Base-by-base conservation (phyloP, 2,797 vertebrate genomes). In the Sternotherus odoratus region DNA sequence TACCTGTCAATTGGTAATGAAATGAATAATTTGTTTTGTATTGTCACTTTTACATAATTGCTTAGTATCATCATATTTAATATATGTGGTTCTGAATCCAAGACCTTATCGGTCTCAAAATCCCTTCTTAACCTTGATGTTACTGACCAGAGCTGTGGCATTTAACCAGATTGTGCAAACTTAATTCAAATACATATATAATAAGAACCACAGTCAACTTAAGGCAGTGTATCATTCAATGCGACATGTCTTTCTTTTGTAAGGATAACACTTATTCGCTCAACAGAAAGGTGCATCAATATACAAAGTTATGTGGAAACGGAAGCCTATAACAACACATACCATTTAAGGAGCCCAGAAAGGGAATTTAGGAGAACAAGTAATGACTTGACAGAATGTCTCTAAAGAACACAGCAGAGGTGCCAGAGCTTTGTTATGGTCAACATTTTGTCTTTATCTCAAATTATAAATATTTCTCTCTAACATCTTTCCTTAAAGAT, bases 131-230 rank as follows among this genome's bases (percentile, higher is more conserved):
- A 92, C 79, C 75, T 94, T 94, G 94, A 97, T 96, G 95, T 95
- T 93, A 95, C 88, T 95, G 94, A 95, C 92, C 89, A 93, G 91
- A 97, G 93, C 94, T 94, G 93, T 94, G 89, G 92, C 51, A 49
- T 93, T 95, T 96, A 96, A 94, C 92, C 93, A 94, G 92, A 95
- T 95, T 98, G 97, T 98, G 98, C 98, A 98, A 98, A 97, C 93
- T 97, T 94, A 96, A 97, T 89, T 97, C 96, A 96, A 97, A 98
- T 96, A 97, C 96, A 96, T 95, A 93, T 89, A 92, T 94, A 92
- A 96, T 95, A 97, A 93, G 92, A 96, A 97, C 92, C 92, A 97
- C 91, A 93, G 46, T 94, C 97, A 95, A 96, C 96, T 96, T 98
- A 98, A 98, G 97, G 98, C 97, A 97, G 97, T 87, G 92, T 93